phyloP scores from a whole-genome alignment of 1,140 invertebrate genomes.

The Eueides isabella region DNA sequence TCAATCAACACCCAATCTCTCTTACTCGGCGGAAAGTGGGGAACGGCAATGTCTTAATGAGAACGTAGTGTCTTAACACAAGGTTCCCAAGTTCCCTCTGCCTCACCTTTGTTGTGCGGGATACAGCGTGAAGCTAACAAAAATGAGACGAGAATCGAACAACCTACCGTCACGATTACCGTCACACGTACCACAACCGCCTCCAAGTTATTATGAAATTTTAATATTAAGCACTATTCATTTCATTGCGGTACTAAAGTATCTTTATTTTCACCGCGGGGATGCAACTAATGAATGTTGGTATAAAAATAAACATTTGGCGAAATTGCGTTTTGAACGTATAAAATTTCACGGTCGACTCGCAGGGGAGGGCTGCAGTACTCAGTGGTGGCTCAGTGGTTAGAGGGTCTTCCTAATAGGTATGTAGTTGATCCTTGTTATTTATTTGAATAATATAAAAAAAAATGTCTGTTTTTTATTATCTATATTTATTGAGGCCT shows the following conservation, averaged over 20 bases:
- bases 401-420: background rate
- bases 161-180: background rate
- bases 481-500: too few relatives aligned
- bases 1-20: too few relatives aligned
- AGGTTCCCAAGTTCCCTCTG: too few relatives aligned
- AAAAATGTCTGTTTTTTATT: too few relatives aligned
- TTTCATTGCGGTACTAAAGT: conserved; percentile 5
- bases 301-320: conserved; percentile 56
- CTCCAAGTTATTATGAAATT: background rate
- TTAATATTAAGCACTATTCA: background rate
- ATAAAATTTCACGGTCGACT: conserved; percentile 55
- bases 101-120: too few relatives aligned
- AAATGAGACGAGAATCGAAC: background rate
- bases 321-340: conserved; percentile 54
- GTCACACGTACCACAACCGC: background rate
- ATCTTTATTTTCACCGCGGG: conserved; percentile 55
- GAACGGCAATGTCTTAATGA: too few relatives aligned
- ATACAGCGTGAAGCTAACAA: too few relatives aligned
- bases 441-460: background rate
- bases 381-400: background rate
- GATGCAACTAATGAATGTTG: conserved; percentile 52
- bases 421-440: background rate
- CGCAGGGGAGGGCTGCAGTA: conserved; percentile 43
- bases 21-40: too few relatives aligned
- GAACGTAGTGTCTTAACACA: too few relatives aligned